A percentile compares a stretch with the other conserved stretches of the same genome.
Evolutionary conservation across 2,113 vertebrate species (phyloP).

Genomic region (Ceyx cyanopectus): DNA sequence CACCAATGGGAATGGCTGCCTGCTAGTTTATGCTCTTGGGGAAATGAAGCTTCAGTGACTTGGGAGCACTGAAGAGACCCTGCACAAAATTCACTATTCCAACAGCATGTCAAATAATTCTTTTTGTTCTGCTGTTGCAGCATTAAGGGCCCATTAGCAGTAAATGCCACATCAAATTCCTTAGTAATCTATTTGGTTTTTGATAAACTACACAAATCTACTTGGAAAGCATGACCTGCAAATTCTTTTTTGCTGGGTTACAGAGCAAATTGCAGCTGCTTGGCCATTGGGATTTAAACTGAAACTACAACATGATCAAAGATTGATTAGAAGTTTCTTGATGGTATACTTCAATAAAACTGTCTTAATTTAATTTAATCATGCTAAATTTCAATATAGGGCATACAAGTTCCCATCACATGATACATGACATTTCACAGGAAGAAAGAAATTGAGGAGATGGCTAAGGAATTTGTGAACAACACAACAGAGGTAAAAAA

Average conservation of each 20-base stretch:
- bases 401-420: not conserved
- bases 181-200: conserved; percentile 33
- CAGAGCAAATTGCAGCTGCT: conserved; percentile 15
- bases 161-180: conserved; percentile 26
- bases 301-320: not conserved
- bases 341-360: not conserved
- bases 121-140: conserved; percentile 1
- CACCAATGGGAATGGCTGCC: not conserved
- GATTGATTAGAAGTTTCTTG: not conserved
- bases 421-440: not conserved
- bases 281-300: not conserved
- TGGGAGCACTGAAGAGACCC: not conserved
- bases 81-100: not conserved
- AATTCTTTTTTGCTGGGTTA: conserved; percentile 31
- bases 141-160: conserved; percentile 7
- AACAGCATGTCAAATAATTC: not conserved
- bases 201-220: conserved; percentile 29
- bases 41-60: not conserved
- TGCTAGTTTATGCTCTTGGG: not conserved
- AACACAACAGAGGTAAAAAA: not conserved
- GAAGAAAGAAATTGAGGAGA: not conserved
- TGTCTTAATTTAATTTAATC: not conserved
- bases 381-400: not conserved
- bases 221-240: not conserved
- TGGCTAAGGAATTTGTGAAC: not conserved